These are phyloP conservation scores for Martes martes DNA, from an alignment of 2,113 vertebrate species.

Conservation along the genomic window DNA sequence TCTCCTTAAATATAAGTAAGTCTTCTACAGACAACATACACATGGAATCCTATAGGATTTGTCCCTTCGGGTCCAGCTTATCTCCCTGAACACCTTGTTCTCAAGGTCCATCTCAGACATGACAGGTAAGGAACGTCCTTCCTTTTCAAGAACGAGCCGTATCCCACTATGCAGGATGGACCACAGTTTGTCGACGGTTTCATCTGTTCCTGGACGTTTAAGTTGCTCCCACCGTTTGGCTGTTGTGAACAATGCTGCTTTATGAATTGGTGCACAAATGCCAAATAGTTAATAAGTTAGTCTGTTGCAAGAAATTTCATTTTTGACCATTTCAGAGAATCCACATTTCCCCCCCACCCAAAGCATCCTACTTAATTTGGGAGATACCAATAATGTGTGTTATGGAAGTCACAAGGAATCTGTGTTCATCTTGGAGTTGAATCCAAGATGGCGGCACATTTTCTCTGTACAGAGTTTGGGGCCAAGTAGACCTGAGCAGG, in stretches of 20 bases:
- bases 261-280: no score
- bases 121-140: no score
- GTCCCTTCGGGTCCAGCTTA: no score
- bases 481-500: accelerated
- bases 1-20: no score
- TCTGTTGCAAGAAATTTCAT: neutral
- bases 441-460: neutral
- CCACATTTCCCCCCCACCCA: no score
- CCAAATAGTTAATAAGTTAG: neutral
- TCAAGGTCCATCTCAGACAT: no score
- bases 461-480: accelerated
- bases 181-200: neutral
- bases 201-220: accelerated
- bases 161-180: neutral
- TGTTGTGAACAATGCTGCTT: neutral
- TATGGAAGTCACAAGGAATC: no score
- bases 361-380: no score
- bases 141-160: no score
- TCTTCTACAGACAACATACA: no score
- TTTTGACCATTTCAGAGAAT: neutral
- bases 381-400: neutral
- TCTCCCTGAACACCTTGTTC: neutral
- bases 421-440: no score
- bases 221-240: neutral
- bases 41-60: neutral